Evolutionary conservation across 2,888 invertebrate genomes (phyloP).

Genomic region (Notodonta ziczac): DNA sequence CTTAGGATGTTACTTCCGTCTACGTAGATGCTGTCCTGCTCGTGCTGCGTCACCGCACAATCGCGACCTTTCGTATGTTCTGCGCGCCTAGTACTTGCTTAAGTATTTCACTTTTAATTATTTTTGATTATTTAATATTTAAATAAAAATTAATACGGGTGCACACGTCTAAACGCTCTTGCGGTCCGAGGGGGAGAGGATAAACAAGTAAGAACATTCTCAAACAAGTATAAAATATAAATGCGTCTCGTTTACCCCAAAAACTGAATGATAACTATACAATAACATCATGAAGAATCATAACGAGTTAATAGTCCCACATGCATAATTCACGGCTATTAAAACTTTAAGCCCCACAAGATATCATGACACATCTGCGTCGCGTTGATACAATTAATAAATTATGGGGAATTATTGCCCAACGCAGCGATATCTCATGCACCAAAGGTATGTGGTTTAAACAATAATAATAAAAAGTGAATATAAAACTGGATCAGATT

Average conservation of each 20-base stretch:
- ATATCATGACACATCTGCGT: constrained; percentile 61
- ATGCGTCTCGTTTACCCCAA: background rate
- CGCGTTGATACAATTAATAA: constrained; percentile 60
- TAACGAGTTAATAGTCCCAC: constrained; percentile 23
- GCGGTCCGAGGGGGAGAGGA: no score
- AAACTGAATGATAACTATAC: background rate
- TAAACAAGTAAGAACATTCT: no score
- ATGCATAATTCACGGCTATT: constrained; percentile 42
- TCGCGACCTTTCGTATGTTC: no score
- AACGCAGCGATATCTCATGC: constrained; percentile 48
- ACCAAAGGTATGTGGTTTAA: constrained; percentile 64
- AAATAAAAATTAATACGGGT: no score
- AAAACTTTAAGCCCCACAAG: constrained; percentile 41
- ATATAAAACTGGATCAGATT: constrained; percentile 70
- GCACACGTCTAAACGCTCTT: no score
- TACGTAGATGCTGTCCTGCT: no score
- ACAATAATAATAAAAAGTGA: constrained; percentile 61
- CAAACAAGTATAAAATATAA: background rate
- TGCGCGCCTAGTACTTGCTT: no score
- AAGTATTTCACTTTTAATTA: no score
- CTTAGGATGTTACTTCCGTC: no score
- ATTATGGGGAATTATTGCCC: constrained; percentile 58
- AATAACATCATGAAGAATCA: constrained; percentile 2
- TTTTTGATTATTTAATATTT: no score
- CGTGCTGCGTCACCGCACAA: no score